Percentiles rank a stretch among this genome's conserved stretches.
Evolutionary conservation across 2,888 invertebrate genomes (phyloP).

Genomic region (Arrhopalites spinosus): DNA sequence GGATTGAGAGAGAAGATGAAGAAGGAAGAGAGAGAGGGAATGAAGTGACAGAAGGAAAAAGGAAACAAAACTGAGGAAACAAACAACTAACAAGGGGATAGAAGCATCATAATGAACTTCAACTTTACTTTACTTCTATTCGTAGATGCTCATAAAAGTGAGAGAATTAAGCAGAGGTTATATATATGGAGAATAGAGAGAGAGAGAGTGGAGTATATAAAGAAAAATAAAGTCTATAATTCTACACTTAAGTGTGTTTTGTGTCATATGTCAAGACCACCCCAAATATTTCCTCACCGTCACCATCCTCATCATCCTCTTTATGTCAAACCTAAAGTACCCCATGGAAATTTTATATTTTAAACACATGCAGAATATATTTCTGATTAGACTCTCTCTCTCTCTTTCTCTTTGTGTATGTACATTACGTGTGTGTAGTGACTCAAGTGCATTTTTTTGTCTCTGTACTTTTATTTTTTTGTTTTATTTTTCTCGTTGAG

Average conservation of each 20-base stretch:
- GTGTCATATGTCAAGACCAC: constrained; percentile 25
- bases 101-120: background rate
- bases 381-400: background rate
- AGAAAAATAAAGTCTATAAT: background rate
- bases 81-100: no score
- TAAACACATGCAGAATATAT: background rate
- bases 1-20: background rate
- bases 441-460: no score
- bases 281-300: constrained; percentile 17
- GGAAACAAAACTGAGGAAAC: background rate
- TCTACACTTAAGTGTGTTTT: constrained; percentile 14
- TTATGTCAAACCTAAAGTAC: background rate
- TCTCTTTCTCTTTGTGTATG: background rate
- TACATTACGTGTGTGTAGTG: no score
- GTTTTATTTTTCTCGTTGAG: no score
- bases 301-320: constrained; percentile 8
- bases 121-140: background rate
- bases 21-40: background rate
- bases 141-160: no score
- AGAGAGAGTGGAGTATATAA: background rate
- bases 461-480: no score
- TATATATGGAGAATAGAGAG: no score
- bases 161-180: no score
- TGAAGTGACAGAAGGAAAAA: background rate
- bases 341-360: constrained; percentile 1